These are phyloP conservation scores for Drosophila suboccidentalis DNA, from an alignment of 2,888 invertebrate species.

Conservation along the genomic window DNA sequence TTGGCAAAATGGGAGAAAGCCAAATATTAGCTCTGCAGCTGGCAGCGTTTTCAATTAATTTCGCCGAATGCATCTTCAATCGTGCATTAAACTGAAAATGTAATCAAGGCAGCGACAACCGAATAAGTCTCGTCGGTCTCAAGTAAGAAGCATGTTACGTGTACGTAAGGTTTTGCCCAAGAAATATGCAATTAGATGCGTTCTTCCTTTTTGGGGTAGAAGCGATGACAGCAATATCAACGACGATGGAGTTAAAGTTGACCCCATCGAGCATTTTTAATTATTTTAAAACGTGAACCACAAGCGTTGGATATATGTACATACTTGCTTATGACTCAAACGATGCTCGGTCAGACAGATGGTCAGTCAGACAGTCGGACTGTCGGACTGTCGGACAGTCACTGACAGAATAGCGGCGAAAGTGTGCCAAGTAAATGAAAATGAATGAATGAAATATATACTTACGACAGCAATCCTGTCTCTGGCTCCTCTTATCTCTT, in stretches of 20 bases:
- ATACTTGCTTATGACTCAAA: slow-evolving; percentile 70
- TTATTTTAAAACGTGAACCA: slow-evolving; percentile 72
- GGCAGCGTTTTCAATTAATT: slow-evolving; percentile 78
- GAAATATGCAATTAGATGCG: slow-evolving; percentile 74
- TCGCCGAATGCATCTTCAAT: slow-evolving; percentile 75
- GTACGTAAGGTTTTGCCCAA: slow-evolving; percentile 39
- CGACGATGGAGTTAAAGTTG: slow-evolving; percentile 14
- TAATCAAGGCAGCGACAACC: slow-evolving; percentile 61
- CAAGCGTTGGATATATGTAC: slow-evolving; percentile 65
- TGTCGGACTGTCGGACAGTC: background rate
- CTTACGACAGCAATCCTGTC: slow-evolving; percentile 45
- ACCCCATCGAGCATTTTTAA: slow-evolving; percentile 51
- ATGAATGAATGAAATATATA: slow-evolving; percentile 76
- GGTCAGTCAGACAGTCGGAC: background rate
- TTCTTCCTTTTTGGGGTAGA: slow-evolving; percentile 18
- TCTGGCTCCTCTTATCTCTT: slow-evolving; percentile 40
- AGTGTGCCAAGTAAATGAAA: slow-evolving; percentile 64
- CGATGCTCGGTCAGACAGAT: slow-evolving; percentile 6
- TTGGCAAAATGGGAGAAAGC: slow-evolving; percentile 39
- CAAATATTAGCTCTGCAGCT: slow-evolving; percentile 73
- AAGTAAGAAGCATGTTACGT: slow-evolving; percentile 30
- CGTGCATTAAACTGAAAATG: slow-evolving; percentile 81
- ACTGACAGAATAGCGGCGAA: slow-evolving; percentile 61
- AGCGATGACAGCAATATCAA: background rate
- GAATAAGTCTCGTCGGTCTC: slow-evolving; percentile 14